Percentiles rank a stretch among this genome's conserved stretches.
phyloP scores from a whole-genome alignment of 2,113 vertebrate genomes.

The Bungarus multicinctus region DNA sequence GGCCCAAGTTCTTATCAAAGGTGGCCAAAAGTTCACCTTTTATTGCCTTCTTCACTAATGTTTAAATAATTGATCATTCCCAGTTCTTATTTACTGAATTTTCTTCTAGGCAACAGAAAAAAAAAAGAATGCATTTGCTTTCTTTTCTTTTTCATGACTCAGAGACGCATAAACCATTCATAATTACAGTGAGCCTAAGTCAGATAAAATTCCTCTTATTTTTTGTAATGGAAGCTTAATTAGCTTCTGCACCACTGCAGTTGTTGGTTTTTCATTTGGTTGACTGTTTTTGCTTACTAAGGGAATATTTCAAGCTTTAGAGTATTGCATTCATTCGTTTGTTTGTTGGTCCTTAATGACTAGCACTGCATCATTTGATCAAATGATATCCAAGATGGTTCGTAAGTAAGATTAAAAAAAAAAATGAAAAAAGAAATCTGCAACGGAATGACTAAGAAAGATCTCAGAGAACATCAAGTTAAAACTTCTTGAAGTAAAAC shows the following conservation, averaged over 20 bases:
- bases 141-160: constrained; percentile 13
- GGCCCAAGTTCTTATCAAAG: constrained; percentile 1
- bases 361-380: neutral
- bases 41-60: constrained; percentile 26
- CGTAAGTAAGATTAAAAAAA: neutral
- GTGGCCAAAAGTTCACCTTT: constrained; percentile 5
- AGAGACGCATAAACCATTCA: neutral
- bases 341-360: neutral
- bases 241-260: neutral
- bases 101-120: neutral
- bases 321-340: neutral
- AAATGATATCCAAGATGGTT: neutral
- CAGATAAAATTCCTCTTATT: neutral
- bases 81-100: constrained; percentile 32
- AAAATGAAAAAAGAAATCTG: neutral
- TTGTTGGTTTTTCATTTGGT: neutral
- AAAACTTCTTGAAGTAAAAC: neutral
- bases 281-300: constrained; percentile 7
- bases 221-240: neutral
- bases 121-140: neutral
- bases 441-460: neutral
- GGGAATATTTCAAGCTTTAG: neutral
- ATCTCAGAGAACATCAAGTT: neutral
- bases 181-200: constrained; percentile 7
- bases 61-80: constrained; percentile 45